phyloP scores from a whole-genome alignment of 2,888 invertebrate genomes.

The Tachina grossa region DNA sequence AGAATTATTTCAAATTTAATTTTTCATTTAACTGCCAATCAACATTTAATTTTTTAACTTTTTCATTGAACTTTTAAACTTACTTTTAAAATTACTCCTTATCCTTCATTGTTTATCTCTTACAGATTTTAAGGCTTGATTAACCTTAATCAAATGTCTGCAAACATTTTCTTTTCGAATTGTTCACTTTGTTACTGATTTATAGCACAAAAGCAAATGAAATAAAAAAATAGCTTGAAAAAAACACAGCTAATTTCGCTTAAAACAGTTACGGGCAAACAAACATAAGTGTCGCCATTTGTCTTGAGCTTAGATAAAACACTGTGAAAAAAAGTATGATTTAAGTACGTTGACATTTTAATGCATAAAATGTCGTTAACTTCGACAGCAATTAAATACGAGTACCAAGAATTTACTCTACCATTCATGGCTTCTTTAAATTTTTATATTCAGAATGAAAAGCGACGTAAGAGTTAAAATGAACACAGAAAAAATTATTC shows the following conservation, averaged over 20 bases:
- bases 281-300: conserved; percentile 28
- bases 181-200: conserved; percentile 28
- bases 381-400: too few relatives aligned
- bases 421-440: too few relatives aligned
- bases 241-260: conserved; percentile 5
- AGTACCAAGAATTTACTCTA: too few relatives aligned
- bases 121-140: not conserved
- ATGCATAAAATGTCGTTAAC: too few relatives aligned
- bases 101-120: conserved; percentile 7
- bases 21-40: not conserved
- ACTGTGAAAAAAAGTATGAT: not conserved
- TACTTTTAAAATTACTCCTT: too few relatives aligned
- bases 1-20: not conserved
- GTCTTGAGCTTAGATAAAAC: not conserved
- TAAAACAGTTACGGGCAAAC: conserved; percentile 6
- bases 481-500: too few relatives aligned
- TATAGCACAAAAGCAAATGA: conserved; percentile 21
- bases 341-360: too few relatives aligned
- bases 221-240: not conserved
- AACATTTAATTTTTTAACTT: not conserved
- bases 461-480: too few relatives aligned
- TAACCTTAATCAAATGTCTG: conserved; percentile 17
- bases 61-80: not conserved
- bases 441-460: too few relatives aligned
- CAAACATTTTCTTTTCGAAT: not conserved